Evolutionary conservation across 2,888 invertebrate genomes (phyloP), one percentile per base, ranked within the genome.

Genomic region (Phanerotoma sp.): DNA sequence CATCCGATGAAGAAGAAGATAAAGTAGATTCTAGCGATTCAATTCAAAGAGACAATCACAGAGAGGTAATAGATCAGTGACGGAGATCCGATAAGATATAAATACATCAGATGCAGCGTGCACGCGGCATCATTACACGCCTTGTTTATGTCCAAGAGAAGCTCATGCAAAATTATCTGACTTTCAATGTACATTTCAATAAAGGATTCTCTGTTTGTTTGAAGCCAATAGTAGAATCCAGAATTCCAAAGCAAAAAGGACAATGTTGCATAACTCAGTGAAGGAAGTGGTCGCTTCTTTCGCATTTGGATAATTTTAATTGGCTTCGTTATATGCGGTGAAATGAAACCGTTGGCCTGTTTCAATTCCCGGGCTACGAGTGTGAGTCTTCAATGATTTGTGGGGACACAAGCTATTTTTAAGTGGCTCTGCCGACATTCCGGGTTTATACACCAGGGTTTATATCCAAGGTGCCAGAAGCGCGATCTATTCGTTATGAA

Each of bases 391-490:
- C 57, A 58, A 62, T 63, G 63, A 63, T 63, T 63, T 63, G 61
- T 63, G 57, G 41, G 57, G 56, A 60, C 60, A 55, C 46, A 21
- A 16, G 58, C 58, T 60, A 63, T 61, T 63, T 63, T 63, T 63
- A 63, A 63, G 61, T 63, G 63, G 63, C 61, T 57, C 55, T 46
- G 48, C 56, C 51, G 50, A 42, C 42, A 47, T 56, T 49, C 42
- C 40, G 11, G 9, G 10, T 40, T 5, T 20, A 11, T n/a, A 21
- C 11, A 32, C 11, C n/a, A 15, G n/a, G 32, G 7, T n/a, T n/a
- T n/a, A n/a, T n/a, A 22, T 16, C 18, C 32, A 40, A 45, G 48
- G 40, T 32, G 45, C 28, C 18, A 20, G 40, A 46, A 22, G 30
- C 20, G 33, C n/a, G 33, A 38, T 38, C 38, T n/a, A 25, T 25